A percentile compares a stretch with the other conserved stretches of the same genome.
Conservation (phyloP, 2,797 vertebrate species). For the Hozukius guyotensis region DNA sequence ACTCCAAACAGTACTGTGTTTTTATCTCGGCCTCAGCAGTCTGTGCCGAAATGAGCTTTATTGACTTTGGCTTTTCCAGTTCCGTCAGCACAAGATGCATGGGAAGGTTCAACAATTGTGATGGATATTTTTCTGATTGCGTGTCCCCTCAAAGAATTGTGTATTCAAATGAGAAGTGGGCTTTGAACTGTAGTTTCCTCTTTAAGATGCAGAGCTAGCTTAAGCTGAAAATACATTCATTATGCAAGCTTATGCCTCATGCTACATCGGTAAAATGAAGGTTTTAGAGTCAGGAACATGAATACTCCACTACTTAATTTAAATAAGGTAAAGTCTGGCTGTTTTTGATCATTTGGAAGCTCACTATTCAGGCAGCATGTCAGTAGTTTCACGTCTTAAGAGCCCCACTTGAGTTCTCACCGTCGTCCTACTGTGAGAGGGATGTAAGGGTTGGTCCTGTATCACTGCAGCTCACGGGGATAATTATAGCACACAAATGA, state of each 20-base stretch:
- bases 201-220: not conserved
- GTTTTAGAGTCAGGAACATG: not conserved
- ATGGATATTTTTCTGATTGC: constrained; percentile 29
- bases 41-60: constrained; percentile 46
- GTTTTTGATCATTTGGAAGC: constrained; percentile 11
- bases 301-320: not conserved
- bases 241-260: not conserved
- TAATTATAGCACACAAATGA: constrained; percentile 57
- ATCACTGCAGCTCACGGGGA: constrained; percentile 55
- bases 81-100: constrained; percentile 57
- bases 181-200: constrained; percentile 2
- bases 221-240: not conserved
- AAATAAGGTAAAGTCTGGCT: not conserved
- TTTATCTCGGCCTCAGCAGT: constrained; percentile 56
- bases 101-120: constrained; percentile 20
- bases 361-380: constrained; percentile 2
- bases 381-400: constrained; percentile 22
- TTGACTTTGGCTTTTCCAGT: constrained; percentile 63
- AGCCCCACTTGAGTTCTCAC: constrained; percentile 43
- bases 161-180: constrained; percentile 8
- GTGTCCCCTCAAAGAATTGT: constrained; percentile 10
- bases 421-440: constrained; percentile 40
- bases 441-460: constrained; percentile 38
- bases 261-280: not conserved
- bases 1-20: constrained; percentile 36